Conservation (phyloP, 1,140 invertebrate genomes). For the Penaeus vannamei region DNA sequence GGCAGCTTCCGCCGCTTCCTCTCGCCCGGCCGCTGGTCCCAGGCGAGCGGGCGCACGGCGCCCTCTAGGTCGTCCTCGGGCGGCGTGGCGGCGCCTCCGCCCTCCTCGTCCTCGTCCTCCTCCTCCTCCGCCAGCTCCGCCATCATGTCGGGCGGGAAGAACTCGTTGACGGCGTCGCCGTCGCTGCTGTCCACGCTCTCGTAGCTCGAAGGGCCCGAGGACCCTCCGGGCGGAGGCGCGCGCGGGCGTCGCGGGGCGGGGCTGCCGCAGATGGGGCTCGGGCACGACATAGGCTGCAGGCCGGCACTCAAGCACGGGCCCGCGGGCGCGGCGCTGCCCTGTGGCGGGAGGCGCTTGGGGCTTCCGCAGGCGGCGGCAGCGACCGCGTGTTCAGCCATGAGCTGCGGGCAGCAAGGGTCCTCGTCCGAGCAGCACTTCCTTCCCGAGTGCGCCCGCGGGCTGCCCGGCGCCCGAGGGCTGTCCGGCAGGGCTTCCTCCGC, state of each 20-base stretch:
- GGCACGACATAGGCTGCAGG: slow-evolving; percentile 33
- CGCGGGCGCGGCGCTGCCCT: neutral
- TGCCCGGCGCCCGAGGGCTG: neutral
- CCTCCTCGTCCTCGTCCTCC: slow-evolving; percentile 20
- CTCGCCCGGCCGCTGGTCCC: slow-evolving; percentile 40
- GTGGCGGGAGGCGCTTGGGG: neutral
- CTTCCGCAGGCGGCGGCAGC: slow-evolving; percentile 8
- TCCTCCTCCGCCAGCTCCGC: slow-evolving; percentile 41
- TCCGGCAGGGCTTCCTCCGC: neutral
- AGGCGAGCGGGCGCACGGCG: neutral
- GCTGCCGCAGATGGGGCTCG: slow-evolving; percentile 48
- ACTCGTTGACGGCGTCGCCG: neutral
- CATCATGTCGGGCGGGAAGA: neutral
- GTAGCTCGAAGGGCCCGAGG: slow-evolving; percentile 47
- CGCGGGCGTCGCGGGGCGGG: slow-evolving; percentile 41
- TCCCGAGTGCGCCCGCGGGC: neutral
- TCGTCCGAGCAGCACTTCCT: slow-evolving; percentile 51
- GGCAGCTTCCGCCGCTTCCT: slow-evolving; percentile 57
- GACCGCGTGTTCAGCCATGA: slow-evolving; percentile 31
- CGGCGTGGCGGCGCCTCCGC: neutral
- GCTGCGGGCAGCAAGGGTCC: slow-evolving; percentile 52
- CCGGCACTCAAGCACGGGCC: slow-evolving; percentile 27
- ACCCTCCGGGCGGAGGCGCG: neutral
- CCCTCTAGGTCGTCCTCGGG: slow-evolving; percentile 43
- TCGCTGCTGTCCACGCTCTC: slow-evolving; percentile 44